Evolutionary conservation across 2,888 invertebrate species (phyloP), one percentile per base, ranked within the genome.

Genomic region (Leptopilina syphax): DNA sequence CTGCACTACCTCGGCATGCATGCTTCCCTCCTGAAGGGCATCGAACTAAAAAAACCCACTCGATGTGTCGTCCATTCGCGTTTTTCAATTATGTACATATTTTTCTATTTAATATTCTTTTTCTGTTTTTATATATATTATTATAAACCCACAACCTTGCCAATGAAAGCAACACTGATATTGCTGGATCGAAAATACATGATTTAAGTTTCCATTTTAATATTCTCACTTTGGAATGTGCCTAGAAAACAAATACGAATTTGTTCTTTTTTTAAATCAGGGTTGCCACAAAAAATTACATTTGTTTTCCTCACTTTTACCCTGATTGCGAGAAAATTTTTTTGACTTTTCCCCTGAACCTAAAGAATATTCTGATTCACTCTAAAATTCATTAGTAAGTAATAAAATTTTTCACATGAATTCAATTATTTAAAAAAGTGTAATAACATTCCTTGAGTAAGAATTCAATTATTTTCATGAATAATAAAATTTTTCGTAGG

Each of bases 21-120:
- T 88, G 88, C 84, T 88, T 88, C 90, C 87, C 85, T 92, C 91
- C 89, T 90, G 90, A 86, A 92, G 88, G 85, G 89, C 90, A 82
- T 91, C 91, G 87, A 88, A 91, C 92, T 92, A 92, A 90, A 91
- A 89, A 89, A 90, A 83, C 89, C 89, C 88, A 85, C 85, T 85
- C 85, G 82, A 87, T 84, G 83, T 80, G 80, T 84, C 80, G 80
- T 83, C 79, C 78, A 79, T 77, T 66, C 70, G 70, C 65, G 67
- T 54, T 50, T 47, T 54, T 27, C 60, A 63, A 54, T 27, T 27
- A 50, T 54, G 44, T 50, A 70, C 47, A 34, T 34, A 54, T 54
- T 13, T 41, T 57, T 73, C 57, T 57, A 73, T 41, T 67, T 67
- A 34, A 3, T 34, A 34, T 34, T 34, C 34, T 34, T 34, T 67